These are phyloP conservation scores for Loripinus fragilis DNA, from an alignment of 2,888 invertebrate genomes.

Conservation along the genomic window DNA sequence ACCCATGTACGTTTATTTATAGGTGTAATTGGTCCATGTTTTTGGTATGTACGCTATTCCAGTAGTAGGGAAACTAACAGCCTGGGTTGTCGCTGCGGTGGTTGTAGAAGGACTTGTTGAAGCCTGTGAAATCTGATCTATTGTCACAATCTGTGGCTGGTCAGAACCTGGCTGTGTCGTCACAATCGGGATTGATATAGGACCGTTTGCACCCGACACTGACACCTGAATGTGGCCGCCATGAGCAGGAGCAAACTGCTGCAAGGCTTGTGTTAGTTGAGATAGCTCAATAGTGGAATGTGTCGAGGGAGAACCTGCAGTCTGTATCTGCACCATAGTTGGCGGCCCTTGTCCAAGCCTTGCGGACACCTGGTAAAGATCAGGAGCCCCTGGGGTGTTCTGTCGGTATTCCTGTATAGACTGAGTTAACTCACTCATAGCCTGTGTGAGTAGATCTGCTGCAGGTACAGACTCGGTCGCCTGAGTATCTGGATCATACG, in stretches of 20 bases:
- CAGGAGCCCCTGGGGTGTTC: conserved; percentile 36
- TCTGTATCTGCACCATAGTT: conserved; percentile 68
- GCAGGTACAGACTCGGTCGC: conserved; percentile 62
- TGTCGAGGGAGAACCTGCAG: conserved; percentile 29
- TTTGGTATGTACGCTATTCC: conserved; percentile 32
- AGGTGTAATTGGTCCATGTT: conserved; percentile 45
- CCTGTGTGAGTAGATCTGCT: conserved; percentile 84
- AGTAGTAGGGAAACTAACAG: conserved; percentile 37
- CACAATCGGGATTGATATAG: conserved; percentile 48
- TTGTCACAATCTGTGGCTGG: conserved; percentile 27
- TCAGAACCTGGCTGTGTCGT: background rate
- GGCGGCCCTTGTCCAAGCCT: conserved; percentile 55
- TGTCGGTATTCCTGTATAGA: conserved; percentile 72
- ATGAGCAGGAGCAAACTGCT: conserved; percentile 62
- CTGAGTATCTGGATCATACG: conserved; percentile 37
- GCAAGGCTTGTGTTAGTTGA: conserved; percentile 73
- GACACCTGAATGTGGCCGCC: conserved; percentile 56
- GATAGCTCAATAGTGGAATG: conserved; percentile 75
- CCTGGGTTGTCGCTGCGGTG: conserved; percentile 8
- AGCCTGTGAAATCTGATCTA: conserved; percentile 17
- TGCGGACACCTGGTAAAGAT: conserved; percentile 56
- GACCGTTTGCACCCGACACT: conserved; percentile 48
- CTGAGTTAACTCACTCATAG: conserved; percentile 84
- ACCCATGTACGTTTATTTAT: conserved; percentile 31
- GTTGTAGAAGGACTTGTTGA: background rate